Conservation (phyloP, 2,888 invertebrate genomes). For the Biston stratarius region DNA sequence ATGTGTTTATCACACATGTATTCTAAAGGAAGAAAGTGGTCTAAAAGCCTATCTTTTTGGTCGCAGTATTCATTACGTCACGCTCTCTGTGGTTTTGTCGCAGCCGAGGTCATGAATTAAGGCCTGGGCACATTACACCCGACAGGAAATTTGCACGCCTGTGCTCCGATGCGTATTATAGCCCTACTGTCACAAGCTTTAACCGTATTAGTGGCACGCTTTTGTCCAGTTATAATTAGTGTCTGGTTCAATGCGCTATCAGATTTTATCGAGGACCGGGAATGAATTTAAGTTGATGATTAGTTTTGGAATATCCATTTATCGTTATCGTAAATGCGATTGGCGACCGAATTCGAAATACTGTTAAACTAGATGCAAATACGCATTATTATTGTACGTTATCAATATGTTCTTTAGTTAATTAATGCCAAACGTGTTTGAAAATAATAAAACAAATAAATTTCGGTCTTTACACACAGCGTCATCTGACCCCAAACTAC, state of each 20-base stretch:
- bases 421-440: neutral
- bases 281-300: slow-evolving; percentile 35
- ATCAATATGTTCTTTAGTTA: too few relatives aligned
- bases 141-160: slow-evolving; percentile 75
- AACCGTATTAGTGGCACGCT: slow-evolving; percentile 45
- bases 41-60: slow-evolving; percentile 57
- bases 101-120: slow-evolving; percentile 71
- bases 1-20: too few relatives aligned
- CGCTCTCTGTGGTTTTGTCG: slow-evolving; percentile 62
- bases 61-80: slow-evolving; percentile 69
- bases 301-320: slow-evolving; percentile 22
- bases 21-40: slow-evolving; percentile 6
- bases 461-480: too few relatives aligned
- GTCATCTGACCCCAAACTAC: too few relatives aligned
- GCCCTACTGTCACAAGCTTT: slow-evolving; percentile 38
- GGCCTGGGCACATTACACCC: slow-evolving; percentile 66
- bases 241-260: slow-evolving; percentile 37
- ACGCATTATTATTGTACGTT: too few relatives aligned
- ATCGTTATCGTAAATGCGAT: slow-evolving; percentile 6
- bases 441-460: too few relatives aligned
- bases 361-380: too few relatives aligned
- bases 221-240: slow-evolving; percentile 46
- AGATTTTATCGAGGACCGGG: slow-evolving; percentile 29
- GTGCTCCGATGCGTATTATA: slow-evolving; percentile 60
- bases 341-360: neutral